Conservation (phyloP, 2,888 invertebrate genomes). For the Iphiclides podalirius region DNA sequence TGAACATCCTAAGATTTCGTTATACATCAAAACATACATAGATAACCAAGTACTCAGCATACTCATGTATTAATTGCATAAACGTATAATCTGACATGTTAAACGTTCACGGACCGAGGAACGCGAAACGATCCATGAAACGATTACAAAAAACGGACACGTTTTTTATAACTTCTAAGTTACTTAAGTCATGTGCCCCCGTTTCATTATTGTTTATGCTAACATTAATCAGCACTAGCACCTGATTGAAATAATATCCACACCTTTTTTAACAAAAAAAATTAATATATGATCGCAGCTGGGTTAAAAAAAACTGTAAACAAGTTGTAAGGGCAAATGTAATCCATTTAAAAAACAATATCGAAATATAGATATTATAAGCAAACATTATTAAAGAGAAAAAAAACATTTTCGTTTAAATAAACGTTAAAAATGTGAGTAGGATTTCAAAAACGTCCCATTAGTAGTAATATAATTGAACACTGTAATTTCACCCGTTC, state of each 20-base stretch:
- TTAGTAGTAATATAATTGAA: slow-evolving; percentile 77
- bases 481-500: slow-evolving; percentile 69
- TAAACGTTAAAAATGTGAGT: slow-evolving; percentile 27
- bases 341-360: too few species aligned
- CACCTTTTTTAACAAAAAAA: too few species aligned
- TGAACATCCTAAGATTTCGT: too few species aligned
- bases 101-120: slow-evolving; percentile 4
- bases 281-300: too few species aligned
- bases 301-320: too few species aligned
- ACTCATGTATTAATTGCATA: slow-evolving; percentile 8
- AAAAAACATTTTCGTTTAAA: too few species aligned
- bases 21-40: too few species aligned
- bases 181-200: neutral
- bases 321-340: too few species aligned
- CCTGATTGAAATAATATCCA: too few species aligned
- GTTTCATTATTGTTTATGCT: neutral
- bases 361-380: too few species aligned
- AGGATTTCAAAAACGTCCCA: slow-evolving; percentile 48
- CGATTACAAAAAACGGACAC: slow-evolving; percentile 35
- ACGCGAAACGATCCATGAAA: slow-evolving; percentile 53
- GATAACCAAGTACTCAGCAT: slow-evolving; percentile 13
- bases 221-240: neutral
- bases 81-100: slow-evolving; percentile 7
- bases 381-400: too few species aligned
- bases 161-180: slow-evolving; percentile 9